Evolutionary conservation across 2,113 vertebrate species (phyloP), one percentile per base, ranked within the genome.

Genomic region (Pterophyllum scalare): DNA sequence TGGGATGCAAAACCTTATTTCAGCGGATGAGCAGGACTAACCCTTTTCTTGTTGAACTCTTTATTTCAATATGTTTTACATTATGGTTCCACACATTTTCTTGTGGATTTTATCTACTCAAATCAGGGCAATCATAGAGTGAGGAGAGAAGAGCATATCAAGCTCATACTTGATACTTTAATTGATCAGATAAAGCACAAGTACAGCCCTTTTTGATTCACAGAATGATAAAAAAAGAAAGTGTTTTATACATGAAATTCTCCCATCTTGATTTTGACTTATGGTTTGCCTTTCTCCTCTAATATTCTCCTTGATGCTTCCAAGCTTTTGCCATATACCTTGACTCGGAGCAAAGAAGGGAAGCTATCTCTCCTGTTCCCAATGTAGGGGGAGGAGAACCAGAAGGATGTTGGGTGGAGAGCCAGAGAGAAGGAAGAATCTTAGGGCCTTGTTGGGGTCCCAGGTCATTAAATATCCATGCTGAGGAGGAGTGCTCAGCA

Each of bases 401-500:
- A 89, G 87, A 91, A 89, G 89, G 85, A 87, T 91, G 80, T 80
- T 35, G 81, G 82, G 54, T 64, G 79, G 76, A 72, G 86, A 62
- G 52, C 9, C 64, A 70, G 70, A 79, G 61, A 74, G 28, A 58
- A 59, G 70, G 80, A 59, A 81, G 78, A 64, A 78, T 92, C 79
- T 72, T 26, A 24, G 67, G 86, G 91, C 76, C 85, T 90, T 77
- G 87, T 64, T 59, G 65, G 84, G 88, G 89, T 94, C 92, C 92
- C 91, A 88, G 90, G 82, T 85, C 92, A 95, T 94, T 91, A 93
- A 95, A 94, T 92, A 94, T 93, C 93, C 78, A 95, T 93, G 90
- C 75, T 60, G 87, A 92, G 92, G 89, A 90, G 88, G 90, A 90
- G 86, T 65, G 85, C 82, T 86, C 67, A 35, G 74, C 84, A 91